Base-by-base conservation (phyloP, 2,113 vertebrate genomes). In the Pseudorasbora parva region DNA sequence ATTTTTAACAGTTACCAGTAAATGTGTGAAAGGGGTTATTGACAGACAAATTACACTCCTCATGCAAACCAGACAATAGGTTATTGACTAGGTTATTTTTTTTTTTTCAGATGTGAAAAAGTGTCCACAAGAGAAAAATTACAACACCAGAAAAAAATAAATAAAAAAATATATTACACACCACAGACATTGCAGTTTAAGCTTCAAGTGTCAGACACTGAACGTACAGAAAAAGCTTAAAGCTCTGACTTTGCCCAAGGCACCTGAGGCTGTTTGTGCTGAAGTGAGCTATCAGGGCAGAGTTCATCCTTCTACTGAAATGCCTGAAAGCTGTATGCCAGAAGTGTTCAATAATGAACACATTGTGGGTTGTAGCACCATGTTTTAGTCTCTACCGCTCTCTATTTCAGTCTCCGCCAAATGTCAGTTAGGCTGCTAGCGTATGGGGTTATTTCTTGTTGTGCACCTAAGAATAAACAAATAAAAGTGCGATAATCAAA, bases 261-360 rank as follows among this genome's bases (percentile, higher is more conserved):
- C 37, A 47, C 51, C 59, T 47, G 74, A 43, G 69, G 77, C 56
- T 41, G 68, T n/a, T 68, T 41, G 23, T 21, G 45, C 23, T 25
- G 12, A 66, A 54, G 23, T 78, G 78, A 82, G 64, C 74, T 75
- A 72, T 82, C 75, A 82, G 73, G 57, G 30, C 78, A 82, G 81
- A 80, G 81, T 81, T 64, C 71, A 72, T 37, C 37, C 21, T 87
- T 69, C 78, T 12, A 30, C 57, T 2, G 23, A 77, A 77, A 51
- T 25, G 72, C 62, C 73, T 81, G 62, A 80, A 25, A 76, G 71
- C 21, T 21, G 7, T 6, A 51, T 23, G 30, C 60, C 60, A 69
- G 27, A 81, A 69, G 60, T 69, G 43, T 69, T 81, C 45, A 69
- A 69, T 81, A 81, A 81, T 81, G 30, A 68, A 69, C 62, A 68